Conservation (phyloP, 2,113 vertebrate species). For the Canis aureus region DNA sequence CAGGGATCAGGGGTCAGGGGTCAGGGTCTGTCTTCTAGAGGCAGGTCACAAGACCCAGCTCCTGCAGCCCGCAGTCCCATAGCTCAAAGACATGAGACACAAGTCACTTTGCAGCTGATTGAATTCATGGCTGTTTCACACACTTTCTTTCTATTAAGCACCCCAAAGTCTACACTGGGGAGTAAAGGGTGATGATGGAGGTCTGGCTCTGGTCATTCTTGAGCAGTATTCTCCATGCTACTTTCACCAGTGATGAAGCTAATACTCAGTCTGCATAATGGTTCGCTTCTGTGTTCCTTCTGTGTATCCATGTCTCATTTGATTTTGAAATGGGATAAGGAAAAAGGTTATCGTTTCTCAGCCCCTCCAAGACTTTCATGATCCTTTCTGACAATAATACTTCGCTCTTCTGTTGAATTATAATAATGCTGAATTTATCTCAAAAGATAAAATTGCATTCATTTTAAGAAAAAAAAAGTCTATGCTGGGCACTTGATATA, state of each 20-base stretch:
- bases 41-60: neutral
- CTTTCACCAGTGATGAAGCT: neutral
- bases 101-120: neutral
- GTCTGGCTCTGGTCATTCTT: neutral
- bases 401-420: neutral
- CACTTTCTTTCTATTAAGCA: neutral
- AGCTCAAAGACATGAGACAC: neutral
- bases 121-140: neutral
- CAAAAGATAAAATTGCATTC: neutral
- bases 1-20: neutral
- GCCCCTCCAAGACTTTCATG: neutral
- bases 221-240: neutral
- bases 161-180: neutral
- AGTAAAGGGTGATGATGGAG: neutral
- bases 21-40: neutral
- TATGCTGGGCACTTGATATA: neutral
- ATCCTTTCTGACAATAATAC: neutral
- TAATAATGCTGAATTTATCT: conserved; percentile 12
- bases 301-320: neutral
- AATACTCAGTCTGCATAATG: neutral
- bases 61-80: too few species aligned
- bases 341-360: conserved; percentile 20
- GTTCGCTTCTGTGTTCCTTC: neutral
- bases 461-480: neutral
- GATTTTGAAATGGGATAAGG: neutral